A percentile compares a stretch with the other conserved stretches of the same genome.
phyloP scores from a whole-genome alignment of 2,888 invertebrate genomes.

The Drosophila pseudotalamancana region DNA sequence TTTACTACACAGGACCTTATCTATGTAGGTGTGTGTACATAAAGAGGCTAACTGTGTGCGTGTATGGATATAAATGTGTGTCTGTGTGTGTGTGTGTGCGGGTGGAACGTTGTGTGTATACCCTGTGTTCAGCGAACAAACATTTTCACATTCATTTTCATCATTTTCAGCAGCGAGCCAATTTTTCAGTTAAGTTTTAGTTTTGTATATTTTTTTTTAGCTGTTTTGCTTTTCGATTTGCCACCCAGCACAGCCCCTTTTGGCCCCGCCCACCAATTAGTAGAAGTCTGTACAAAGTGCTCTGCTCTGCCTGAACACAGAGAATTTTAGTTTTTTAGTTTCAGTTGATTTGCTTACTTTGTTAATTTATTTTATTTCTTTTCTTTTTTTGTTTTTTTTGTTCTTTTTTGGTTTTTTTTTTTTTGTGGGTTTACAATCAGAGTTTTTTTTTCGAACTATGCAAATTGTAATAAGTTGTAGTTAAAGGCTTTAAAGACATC shows the following conservation, averaged over 20 bases:
- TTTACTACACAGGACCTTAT: constrained; percentile 60
- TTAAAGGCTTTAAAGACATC: constrained; percentile 53
- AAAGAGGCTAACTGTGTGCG: neutral
- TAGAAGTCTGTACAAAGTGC: constrained; percentile 33
- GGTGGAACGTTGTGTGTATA: constrained; percentile 23
- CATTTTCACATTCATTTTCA: constrained; percentile 27
- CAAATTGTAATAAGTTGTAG: constrained; percentile 81
- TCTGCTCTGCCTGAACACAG: constrained; percentile 71
- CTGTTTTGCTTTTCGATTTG: constrained; percentile 37
- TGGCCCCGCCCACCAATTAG: constrained; percentile 67
- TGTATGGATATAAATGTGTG: constrained; percentile 4
- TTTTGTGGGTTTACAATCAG: constrained; percentile 67
- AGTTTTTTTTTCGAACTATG: constrained; percentile 74
- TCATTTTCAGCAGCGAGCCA: constrained; percentile 63
- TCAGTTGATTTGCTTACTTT: constrained; percentile 56
- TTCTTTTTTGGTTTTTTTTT: constrained; percentile 29
- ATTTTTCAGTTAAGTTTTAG: constrained; percentile 39
- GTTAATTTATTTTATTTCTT: constrained; percentile 19
- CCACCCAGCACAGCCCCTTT: constrained; percentile 21
- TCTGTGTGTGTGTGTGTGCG: constrained; percentile 17
- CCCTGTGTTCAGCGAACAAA: constrained; percentile 79
- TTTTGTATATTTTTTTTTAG: constrained; percentile 2
- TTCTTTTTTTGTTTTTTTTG: constrained; percentile 33
- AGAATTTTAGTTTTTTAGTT: constrained; percentile 48
- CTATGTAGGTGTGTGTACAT: constrained; percentile 11